These are phyloP conservation scores for Vollenhovia emeryi DNA, from an alignment of 1,140 invertebrate species.

Conservation along the genomic window DNA sequence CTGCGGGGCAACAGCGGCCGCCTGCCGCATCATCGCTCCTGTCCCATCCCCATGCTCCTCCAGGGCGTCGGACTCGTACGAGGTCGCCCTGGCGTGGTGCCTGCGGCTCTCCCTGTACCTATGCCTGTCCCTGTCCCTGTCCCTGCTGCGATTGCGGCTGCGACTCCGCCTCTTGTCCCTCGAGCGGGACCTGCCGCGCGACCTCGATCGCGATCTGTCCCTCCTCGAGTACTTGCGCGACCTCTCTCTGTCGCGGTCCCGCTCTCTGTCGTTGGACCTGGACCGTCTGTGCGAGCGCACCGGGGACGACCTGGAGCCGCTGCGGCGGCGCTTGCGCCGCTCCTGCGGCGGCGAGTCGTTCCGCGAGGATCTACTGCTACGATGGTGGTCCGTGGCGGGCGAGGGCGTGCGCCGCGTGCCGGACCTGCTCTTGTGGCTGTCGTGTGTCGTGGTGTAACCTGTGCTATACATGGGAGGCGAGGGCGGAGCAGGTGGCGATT, in stretches of 20 bases:
- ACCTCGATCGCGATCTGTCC: slow-evolving; percentile 77
- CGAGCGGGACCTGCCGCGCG: slow-evolving; percentile 75
- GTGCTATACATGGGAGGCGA: slow-evolving; percentile 80
- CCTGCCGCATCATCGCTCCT: slow-evolving; percentile 63
- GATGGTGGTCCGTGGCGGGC: slow-evolving; percentile 67
- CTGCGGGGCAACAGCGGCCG: slow-evolving; percentile 75
- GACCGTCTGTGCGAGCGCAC: slow-evolving; percentile 76
- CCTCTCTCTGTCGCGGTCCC: slow-evolving; percentile 71
- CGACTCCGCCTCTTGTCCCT: slow-evolving; percentile 79
- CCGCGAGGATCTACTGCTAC: slow-evolving; percentile 71
- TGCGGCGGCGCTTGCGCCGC: slow-evolving; percentile 76
- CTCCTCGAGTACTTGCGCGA: slow-evolving; percentile 77
- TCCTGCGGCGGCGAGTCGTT: slow-evolving; percentile 77
- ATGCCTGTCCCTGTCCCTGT: slow-evolving; percentile 76
- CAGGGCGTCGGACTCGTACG: slow-evolving; percentile 72
- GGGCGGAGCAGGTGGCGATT: slow-evolving; percentile 79
- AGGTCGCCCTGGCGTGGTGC: slow-evolving; percentile 73
- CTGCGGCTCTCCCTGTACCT: slow-evolving; percentile 76
- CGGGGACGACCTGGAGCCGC: slow-evolving; percentile 75
- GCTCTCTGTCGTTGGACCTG: slow-evolving; percentile 75
- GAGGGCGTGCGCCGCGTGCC: slow-evolving; percentile 78
- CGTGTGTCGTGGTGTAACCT: slow-evolving; percentile 69
- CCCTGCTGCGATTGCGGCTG: slow-evolving; percentile 79
- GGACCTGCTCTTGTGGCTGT: slow-evolving; percentile 76
- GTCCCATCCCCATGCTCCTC: slow-evolving; percentile 75